These are phyloP conservation scores for Amazona guildingii DNA, from an alignment of 2,113 vertebrate species.

Conservation along the genomic window DNA sequence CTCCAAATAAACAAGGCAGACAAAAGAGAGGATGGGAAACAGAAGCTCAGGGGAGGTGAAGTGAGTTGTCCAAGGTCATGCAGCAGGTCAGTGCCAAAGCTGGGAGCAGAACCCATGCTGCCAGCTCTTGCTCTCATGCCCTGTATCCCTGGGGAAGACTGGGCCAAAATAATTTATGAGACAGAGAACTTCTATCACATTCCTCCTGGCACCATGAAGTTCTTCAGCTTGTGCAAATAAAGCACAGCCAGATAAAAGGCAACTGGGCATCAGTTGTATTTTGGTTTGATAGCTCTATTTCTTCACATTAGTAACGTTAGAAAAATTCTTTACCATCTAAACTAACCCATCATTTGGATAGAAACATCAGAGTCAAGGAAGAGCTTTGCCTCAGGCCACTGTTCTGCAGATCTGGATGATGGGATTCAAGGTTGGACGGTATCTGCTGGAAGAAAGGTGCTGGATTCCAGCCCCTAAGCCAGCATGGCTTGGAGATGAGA, in stretches of 20 bases:
- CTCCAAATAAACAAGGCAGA: conserved; percentile 67
- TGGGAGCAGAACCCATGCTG: conserved; percentile 46
- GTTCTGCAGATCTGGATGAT: background rate
- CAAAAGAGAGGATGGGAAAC: conserved; percentile 59
- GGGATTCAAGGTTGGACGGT: background rate
- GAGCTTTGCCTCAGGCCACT: background rate
- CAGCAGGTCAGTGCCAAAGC: conserved; percentile 64
- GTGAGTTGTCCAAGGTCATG: conserved; percentile 52
- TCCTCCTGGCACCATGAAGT: background rate
- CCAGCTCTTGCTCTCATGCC: conserved; percentile 32
- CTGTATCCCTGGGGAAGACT: background rate
- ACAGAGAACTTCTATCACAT: conserved; percentile 51
- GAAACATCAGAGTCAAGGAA: background rate
- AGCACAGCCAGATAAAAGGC: conserved; percentile 39
- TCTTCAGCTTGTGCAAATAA: conserved; percentile 52
- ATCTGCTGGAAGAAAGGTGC: background rate
- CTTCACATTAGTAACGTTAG: background rate
- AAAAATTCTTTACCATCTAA: background rate
- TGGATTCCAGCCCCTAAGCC: background rate
- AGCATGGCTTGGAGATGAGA: background rate
- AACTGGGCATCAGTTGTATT: background rate
- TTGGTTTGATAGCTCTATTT: conserved; percentile 20
- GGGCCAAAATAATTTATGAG: conserved; percentile 47
- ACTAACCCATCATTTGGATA: background rate
- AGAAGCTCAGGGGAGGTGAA: conserved; percentile 64